A percentile compares a stretch with the other conserved stretches of the same genome.
phyloP scores from a whole-genome alignment of 1,140 invertebrate species.

The Cyrtorhinus lividipennis region DNA sequence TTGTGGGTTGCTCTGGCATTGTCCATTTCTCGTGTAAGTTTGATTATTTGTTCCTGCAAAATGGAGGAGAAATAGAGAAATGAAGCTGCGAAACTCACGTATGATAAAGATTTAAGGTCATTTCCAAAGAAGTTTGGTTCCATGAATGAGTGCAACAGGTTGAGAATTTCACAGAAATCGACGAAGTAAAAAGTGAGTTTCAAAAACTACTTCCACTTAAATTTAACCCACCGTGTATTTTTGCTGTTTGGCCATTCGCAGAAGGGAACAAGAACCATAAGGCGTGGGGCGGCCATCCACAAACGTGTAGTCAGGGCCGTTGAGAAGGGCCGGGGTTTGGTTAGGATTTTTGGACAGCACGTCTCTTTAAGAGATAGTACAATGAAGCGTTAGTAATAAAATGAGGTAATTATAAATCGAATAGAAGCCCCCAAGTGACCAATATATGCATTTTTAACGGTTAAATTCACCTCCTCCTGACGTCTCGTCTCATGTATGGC shows the following conservation, averaged over 20 bases:
- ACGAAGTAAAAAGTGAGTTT: too few species aligned
- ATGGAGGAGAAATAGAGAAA: too few species aligned
- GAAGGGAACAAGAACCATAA: constrained; percentile 20
- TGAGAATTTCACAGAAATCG: too few species aligned
- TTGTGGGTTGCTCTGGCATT: not conserved
- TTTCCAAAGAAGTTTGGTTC: too few species aligned
- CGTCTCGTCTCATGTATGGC: not conserved
- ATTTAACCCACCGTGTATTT: constrained; percentile 22
- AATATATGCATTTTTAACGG: not conserved
- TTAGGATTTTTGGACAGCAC: constrained; percentile 1
- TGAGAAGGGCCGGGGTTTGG: not conserved
- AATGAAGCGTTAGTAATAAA: not conserved
- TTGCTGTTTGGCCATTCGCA: constrained; percentile 20
- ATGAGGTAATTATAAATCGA: not conserved
- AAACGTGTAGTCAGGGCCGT: constrained; percentile 23
- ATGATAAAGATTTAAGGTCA: too few species aligned
- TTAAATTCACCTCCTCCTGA: not conserved
- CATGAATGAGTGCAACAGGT: too few species aligned
- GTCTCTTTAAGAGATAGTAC: not conserved
- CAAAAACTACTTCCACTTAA: too few species aligned
- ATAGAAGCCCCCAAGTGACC: too few species aligned
- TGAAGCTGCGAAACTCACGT: too few species aligned
- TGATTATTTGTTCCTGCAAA: constrained; percentile 10
- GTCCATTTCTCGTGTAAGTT: constrained; percentile 12
- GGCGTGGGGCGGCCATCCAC: constrained; percentile 23